Evolutionary conservation across 2,797 vertebrate species (phyloP), one percentile per base, ranked within the genome.

Genomic region (Tragelaphus oryx): DNA sequence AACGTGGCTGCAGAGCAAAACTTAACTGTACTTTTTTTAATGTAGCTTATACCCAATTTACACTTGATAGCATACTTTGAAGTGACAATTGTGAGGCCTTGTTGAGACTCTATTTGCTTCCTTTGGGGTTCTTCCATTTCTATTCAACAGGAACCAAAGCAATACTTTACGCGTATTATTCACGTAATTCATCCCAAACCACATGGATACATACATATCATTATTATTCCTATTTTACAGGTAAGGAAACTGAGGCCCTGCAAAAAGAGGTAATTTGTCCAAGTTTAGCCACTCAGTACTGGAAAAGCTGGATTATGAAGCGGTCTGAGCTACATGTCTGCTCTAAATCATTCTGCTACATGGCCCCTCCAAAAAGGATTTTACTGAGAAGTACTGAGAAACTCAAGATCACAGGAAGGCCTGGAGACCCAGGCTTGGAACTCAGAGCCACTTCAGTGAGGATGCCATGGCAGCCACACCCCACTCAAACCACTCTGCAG

Each of bases 391-490:
- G 48, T 1, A 41, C 0, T 33, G 54, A 50, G 79, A 52, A 28
- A 65, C 30, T 78, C 8, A 8, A 41, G 79, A 59, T n/a, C 9
- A 17, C 11, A 18, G 80, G 26, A 54, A 57, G 8, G 13, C 20
- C 4, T 28, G 37, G 50, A 22, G 71, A 87, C 4, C 12, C 48
- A 80, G 68, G 22, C 55, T 26, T 44, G 41, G 48, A 95, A 82
- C 86, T 18, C 59, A 59, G 33, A 52, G 46, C 17, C 2, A 1
- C 26, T 59, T 52, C 8, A 20, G 24, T 2, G 44, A 65, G 62
- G 28, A 33, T 3, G 2, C 26, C 14, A 6, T 0, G 0, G 71
- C 16, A 50, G 81, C 52, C 76, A 37, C 8, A 1, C 7, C 24
- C 5, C 28, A 22, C 59, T 22, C 44, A 20, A 52, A n/a, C 33